These are phyloP conservation scores for Micoletzkya japonica DNA, from an alignment of 2,888 invertebrate genomes.

Conservation along the genomic window DNA sequence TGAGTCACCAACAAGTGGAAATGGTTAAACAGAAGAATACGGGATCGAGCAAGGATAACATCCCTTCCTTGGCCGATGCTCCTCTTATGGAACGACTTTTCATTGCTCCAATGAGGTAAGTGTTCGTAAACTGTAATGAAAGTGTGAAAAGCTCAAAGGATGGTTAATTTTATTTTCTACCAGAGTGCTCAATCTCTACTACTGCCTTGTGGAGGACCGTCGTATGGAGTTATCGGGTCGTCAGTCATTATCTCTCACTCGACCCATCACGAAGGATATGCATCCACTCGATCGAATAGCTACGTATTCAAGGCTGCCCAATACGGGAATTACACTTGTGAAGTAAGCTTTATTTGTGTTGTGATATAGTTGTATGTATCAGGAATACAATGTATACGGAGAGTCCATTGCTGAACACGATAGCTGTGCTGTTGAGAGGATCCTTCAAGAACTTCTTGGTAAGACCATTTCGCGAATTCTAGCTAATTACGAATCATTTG, in stretches of 20 bases:
- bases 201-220: conserved; percentile 27
- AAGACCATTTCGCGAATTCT: background rate
- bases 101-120: conserved; percentile 11
- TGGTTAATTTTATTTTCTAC: background rate
- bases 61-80: conserved; percentile 6
- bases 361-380: background rate
- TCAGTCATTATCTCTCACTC: background rate
- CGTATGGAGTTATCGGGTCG: conserved; percentile 12
- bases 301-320: conserved; percentile 3
- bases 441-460: conserved; percentile 12
- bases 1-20: background rate
- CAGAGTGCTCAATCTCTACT: conserved; percentile 27
- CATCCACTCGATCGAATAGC: conserved; percentile 10
- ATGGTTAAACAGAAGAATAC: background rate
- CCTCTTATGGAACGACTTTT: conserved; percentile 11
- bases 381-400: conserved; percentile 16
- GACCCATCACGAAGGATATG: conserved; percentile 1
- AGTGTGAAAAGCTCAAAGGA: background rate
- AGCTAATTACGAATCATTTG: background rate
- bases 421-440: conserved; percentile 7
- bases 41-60: background rate
- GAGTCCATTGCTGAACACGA: background rate
- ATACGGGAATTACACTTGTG: conserved; percentile 8
- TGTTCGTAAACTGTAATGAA: background rate
- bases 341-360: background rate